Base-by-base conservation (phyloP, 2,797 vertebrate species). In the Australoheros facetus region DNA sequence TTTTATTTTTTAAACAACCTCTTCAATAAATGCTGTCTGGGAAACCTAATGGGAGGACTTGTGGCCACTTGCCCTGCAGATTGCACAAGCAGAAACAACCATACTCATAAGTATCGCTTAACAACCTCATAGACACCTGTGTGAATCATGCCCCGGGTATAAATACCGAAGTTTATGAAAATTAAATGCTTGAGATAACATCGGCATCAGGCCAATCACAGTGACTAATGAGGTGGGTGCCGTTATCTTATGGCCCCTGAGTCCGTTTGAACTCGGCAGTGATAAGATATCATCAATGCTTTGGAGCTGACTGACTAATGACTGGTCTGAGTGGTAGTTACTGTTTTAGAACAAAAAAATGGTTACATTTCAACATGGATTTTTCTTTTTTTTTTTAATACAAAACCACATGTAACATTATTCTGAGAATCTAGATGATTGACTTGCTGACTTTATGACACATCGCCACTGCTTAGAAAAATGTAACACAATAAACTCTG, bases 341-440 rank as follows among this genome's bases (percentile, higher is more conserved):
- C 77, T 71, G 82, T 37, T 71, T 88, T 77, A 78, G 78, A 79
- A 82, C 58, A 81, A 78, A 37, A 84, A 54, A 81, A 45, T 69
- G 16, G 42, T 45, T 71, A 86, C 56, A 57, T 73, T 83, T 82
- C 19, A 59, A 79, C 51, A 86, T 85, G 78, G 30, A 76, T 71
- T 30, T 34, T 55, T 75, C 23, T 26, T 26, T 26, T 30, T 30
- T 30, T 30, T 81, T 88, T 81, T 32, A 80, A 30, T 59, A 85
- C 85, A 80, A 89, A 91, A 86, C 53, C 59, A 88, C 84, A 88
- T 53, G 71, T 74, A 79, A 89, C 79, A 84, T 56, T 82, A 85
- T 64, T 88, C 74, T 55, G 70, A 84, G 69, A 87, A 78, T 71
- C 77, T 45, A 58, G 53, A 81, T 66, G 75, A 77, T 74, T 54